Evolutionary conservation across 2,888 invertebrate species (phyloP).

Genomic region (Nowickia ferox): DNA sequence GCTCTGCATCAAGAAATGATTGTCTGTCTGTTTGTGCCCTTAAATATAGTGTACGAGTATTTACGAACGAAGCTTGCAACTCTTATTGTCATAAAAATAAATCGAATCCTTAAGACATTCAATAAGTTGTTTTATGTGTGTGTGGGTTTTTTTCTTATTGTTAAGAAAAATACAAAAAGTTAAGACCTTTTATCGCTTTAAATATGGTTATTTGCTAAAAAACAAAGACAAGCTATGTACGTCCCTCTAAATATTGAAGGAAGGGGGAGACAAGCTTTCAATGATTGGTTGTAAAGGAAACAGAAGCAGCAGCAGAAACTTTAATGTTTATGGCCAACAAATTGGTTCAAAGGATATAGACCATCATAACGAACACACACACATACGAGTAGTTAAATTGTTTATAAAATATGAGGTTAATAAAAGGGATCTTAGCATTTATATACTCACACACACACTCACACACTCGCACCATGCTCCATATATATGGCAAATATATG

Average conservation of each 20-base stretch:
- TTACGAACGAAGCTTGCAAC: slow-evolving; percentile 40
- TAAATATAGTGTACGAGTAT: too few relatives aligned
- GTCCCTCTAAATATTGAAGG: background rate
- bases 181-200: slow-evolving; percentile 79
- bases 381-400: slow-evolving; percentile 12
- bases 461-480: slow-evolving; percentile 69
- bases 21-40: slow-evolving; percentile 33
- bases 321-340: slow-evolving; percentile 77
- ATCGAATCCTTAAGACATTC: slow-evolving; percentile 81
- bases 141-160: slow-evolving; percentile 61
- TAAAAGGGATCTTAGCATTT: slow-evolving; percentile 77
- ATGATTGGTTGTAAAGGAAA: slow-evolving; percentile 49
- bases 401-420: slow-evolving; percentile 79
- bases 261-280: background rate
- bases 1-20: slow-evolving; percentile 40
- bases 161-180: slow-evolving; percentile 56
- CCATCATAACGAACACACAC: slow-evolving; percentile 22
- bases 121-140: slow-evolving; percentile 75
- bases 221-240: slow-evolving; percentile 28
- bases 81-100: slow-evolving; percentile 80
- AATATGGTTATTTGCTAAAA: slow-evolving; percentile 78
- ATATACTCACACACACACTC: background rate
- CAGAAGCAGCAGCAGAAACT: slow-evolving; percentile 66
- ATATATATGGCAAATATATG: background rate
- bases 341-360: slow-evolving; percentile 79